These are phyloP conservation scores for Rutpela maculata DNA, from an alignment of 2,888 invertebrate genomes.

Conservation along the genomic window DNA sequence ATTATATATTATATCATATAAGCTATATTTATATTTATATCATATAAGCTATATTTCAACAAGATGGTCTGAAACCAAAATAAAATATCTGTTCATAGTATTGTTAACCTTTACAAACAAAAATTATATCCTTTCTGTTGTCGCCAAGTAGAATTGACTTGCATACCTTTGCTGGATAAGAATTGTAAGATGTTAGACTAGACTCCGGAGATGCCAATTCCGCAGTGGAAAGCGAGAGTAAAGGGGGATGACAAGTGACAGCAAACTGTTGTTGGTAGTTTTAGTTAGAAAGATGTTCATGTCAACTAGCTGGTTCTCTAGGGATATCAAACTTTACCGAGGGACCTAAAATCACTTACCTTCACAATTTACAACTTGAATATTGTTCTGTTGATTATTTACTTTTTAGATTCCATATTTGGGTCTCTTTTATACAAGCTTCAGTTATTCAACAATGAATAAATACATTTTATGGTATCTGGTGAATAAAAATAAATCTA, in stretches of 20 bases:
- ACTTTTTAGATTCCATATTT: background rate
- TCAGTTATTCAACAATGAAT: too few relatives aligned
- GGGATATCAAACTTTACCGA: slow-evolving; percentile 50
- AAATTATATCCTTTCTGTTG: background rate
- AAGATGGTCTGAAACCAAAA: too few relatives aligned
- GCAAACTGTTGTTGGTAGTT: slow-evolving; percentile 69
- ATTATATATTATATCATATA: too few relatives aligned
- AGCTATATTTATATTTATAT: too few relatives aligned
- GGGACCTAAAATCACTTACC: slow-evolving; percentile 49
- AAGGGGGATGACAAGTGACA: slow-evolving; percentile 70
- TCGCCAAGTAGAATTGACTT: slow-evolving; percentile 29
- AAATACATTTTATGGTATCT: background rate
- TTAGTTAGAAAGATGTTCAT: slow-evolving; percentile 68
- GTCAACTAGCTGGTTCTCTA: slow-evolving; percentile 65
- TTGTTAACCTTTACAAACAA: background rate
- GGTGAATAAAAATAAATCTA: too few relatives aligned
- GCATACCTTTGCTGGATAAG: slow-evolving; percentile 44
- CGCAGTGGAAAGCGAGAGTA: slow-evolving; percentile 63
- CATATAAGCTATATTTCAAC: too few relatives aligned
- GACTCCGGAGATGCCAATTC: slow-evolving; percentile 60
- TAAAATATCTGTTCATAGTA: background rate
- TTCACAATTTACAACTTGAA: slow-evolving; percentile 43
- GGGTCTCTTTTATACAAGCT: background rate
- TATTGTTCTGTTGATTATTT: slow-evolving; percentile 30
- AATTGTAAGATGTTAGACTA: slow-evolving; percentile 49